Evolutionary conservation across 2,888 invertebrate genomes (phyloP).

Genomic region (Nipponacmea schrenckii): DNA sequence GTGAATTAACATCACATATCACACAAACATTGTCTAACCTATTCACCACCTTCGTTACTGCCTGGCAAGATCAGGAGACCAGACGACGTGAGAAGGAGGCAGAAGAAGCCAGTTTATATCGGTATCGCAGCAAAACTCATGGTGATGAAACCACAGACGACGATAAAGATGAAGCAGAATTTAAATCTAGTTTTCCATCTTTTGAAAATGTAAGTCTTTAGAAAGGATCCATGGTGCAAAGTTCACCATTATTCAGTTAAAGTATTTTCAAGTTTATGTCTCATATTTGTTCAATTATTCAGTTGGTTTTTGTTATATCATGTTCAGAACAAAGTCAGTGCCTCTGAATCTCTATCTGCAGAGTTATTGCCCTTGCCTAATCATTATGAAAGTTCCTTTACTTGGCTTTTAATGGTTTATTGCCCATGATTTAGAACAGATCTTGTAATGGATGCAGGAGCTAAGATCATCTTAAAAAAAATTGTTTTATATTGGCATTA

Average conservation of each 20-base stretch:
- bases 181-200: slow-evolving; percentile 65
- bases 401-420: no score
- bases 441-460: no score
- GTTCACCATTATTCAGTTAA: background rate
- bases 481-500: no score
- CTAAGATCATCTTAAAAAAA: no score
- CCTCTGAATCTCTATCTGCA: background rate
- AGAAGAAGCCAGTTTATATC: slow-evolving; percentile 79
- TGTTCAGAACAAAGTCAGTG: background rate
- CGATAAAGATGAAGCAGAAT: slow-evolving; percentile 62
- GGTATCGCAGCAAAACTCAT: slow-evolving; percentile 57
- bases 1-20: slow-evolving; percentile 39
- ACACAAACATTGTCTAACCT: slow-evolving; percentile 44
- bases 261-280: background rate
- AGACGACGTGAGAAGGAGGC: slow-evolving; percentile 76
- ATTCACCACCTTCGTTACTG: slow-evolving; percentile 72
- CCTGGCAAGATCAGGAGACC: slow-evolving; percentile 83
- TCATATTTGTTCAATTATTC: background rate
- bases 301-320: no score
- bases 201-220: slow-evolving; percentile 60
- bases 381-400: no score
- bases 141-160: slow-evolving; percentile 66
- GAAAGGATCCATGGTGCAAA: no score
- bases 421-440: no score
- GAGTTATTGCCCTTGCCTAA: no score